A percentile compares a stretch with the other conserved stretches of the same genome.
Conservation (phyloP, 2,888 invertebrate species). For the Branchipolynoe longqiensis region DNA sequence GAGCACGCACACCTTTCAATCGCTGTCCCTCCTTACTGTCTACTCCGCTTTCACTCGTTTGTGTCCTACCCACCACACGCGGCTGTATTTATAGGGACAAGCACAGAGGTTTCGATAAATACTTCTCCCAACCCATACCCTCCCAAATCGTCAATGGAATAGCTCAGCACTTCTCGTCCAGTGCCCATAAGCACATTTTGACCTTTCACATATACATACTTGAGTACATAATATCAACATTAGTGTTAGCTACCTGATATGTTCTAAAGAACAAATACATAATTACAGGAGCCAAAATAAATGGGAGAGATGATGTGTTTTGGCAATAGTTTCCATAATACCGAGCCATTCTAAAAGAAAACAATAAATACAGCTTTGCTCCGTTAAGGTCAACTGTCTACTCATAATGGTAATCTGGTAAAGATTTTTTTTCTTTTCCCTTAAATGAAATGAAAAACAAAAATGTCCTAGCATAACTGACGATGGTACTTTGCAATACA, state of each 20-base stretch:
- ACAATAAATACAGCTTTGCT: slow-evolving; percentile 41
- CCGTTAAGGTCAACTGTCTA: slow-evolving; percentile 30
- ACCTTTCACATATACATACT: slow-evolving; percentile 54
- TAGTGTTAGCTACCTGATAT: slow-evolving; percentile 56
- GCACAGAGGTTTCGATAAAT: not conserved
- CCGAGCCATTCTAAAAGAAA: slow-evolving; percentile 54
- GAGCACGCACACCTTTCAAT: not conserved
- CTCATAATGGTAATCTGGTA: too few relatives aligned
- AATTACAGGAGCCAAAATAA: slow-evolving; percentile 58
- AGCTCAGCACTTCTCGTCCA: slow-evolving; percentile 30
- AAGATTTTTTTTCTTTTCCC: too few relatives aligned
- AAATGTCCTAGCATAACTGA: not conserved
- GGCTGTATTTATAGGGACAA: not conserved
- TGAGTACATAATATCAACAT: slow-evolving; percentile 57
- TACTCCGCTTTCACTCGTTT: not conserved
- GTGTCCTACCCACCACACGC: not conserved
- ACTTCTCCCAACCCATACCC: slow-evolving; percentile 24
- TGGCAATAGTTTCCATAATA: slow-evolving; percentile 57
- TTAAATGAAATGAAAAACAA: not conserved
- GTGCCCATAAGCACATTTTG: slow-evolving; percentile 50
- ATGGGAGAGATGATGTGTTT: slow-evolving; percentile 57
- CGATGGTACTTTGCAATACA: not conserved
- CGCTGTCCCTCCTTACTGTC: not conserved
- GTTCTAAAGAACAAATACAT: slow-evolving; percentile 55
- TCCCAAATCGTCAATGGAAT: slow-evolving; percentile 42